Evolutionary conservation across 2,888 invertebrate genomes (phyloP).

Genomic region (Microctonus aethiopoides): DNA sequence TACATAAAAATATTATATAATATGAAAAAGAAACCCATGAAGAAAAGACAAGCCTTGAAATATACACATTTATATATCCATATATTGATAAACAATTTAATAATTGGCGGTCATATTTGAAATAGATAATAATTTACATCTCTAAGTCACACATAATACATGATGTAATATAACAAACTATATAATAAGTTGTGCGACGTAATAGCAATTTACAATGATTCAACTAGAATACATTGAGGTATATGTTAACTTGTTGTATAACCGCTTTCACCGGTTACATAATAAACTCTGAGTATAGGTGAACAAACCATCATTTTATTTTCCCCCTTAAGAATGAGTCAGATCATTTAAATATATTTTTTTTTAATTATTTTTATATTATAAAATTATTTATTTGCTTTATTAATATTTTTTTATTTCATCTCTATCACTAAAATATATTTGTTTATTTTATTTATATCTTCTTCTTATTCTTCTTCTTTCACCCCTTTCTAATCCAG

Average conservation of each 20-base stretch:
- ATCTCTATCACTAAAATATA: too few relatives aligned
- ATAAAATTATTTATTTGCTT: neutral
- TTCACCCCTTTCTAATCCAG: too few relatives aligned
- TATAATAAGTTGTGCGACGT: slow-evolving; percentile 14
- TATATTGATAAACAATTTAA: neutral
- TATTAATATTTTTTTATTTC: too few relatives aligned
- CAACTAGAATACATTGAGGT: slow-evolving; percentile 25
- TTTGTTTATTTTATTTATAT: too few relatives aligned
- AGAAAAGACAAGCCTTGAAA: slow-evolving; percentile 20
- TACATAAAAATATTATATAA: neutral
- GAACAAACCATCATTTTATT: slow-evolving; percentile 51
- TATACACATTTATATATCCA: too few relatives aligned
- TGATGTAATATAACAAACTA: slow-evolving; percentile 21
- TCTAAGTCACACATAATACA: neutral
- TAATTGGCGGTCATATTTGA: neutral
- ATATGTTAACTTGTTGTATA: slow-evolving; percentile 47
- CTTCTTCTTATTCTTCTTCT: too few relatives aligned
- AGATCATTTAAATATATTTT: slow-evolving; percentile 15
- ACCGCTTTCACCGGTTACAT: slow-evolving; percentile 58
- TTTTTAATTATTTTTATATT: slow-evolving; percentile 22
- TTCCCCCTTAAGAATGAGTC: slow-evolving; percentile 36
- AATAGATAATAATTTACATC: neutral
- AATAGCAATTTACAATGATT: slow-evolving; percentile 19
- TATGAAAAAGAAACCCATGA: neutral
- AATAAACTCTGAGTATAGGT: slow-evolving; percentile 46